These are phyloP conservation scores for Hedychridium roseum DNA, from an alignment of 2,888 invertebrate species.

Conservation along the genomic window DNA sequence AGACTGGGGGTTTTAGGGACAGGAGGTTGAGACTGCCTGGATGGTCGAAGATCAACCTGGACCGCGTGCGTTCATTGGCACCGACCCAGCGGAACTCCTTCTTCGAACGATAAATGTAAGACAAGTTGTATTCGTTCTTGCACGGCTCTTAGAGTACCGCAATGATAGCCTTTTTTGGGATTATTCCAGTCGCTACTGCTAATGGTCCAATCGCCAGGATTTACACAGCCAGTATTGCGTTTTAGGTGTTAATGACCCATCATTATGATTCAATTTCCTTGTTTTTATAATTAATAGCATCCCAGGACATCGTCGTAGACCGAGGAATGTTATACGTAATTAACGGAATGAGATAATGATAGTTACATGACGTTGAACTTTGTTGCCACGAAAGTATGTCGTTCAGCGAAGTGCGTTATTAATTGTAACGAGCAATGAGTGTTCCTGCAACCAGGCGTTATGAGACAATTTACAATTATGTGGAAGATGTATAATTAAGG, in stretches of 20 bases:
- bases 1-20: constrained; percentile 7
- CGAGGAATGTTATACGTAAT: too few relatives aligned
- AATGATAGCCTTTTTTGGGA: constrained; percentile 1
- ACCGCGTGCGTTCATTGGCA: constrained; percentile 27
- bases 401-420: constrained; percentile 25
- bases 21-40: constrained; percentile 10
- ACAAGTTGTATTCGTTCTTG: not conserved
- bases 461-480: constrained; percentile 34
- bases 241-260: too few relatives aligned
- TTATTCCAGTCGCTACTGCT: constrained; percentile 7
- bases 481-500: constrained; percentile 31
- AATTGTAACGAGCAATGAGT: constrained; percentile 28
- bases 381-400: too few relatives aligned
- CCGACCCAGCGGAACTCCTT: constrained; percentile 15
- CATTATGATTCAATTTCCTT: too few relatives aligned
- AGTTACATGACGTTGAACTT: too few relatives aligned
- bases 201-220: constrained; percentile 9
- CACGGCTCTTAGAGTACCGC: not conserved
- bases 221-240: constrained; percentile 14
- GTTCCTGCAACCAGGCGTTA: constrained; percentile 28
- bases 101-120: constrained; percentile 18
- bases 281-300: too few relatives aligned
- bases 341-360: too few relatives aligned
- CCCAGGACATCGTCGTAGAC: too few relatives aligned
- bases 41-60: constrained; percentile 12